Evolutionary conservation across 1,140 invertebrate genomes (phyloP).

Genomic region (Drosophila busckii): DNA sequence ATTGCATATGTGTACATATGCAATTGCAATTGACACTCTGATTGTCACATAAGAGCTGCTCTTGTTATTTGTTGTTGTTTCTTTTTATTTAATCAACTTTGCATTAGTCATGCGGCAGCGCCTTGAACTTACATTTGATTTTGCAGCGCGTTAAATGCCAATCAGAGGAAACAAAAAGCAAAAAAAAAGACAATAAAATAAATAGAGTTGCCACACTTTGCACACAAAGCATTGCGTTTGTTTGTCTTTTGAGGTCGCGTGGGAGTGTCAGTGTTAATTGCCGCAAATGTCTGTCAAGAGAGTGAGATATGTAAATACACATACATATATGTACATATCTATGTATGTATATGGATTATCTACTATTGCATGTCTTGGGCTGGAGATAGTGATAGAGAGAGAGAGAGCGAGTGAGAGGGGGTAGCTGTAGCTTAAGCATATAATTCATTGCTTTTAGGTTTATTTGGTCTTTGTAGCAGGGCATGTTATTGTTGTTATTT

Average conservation of each 20-base stretch:
- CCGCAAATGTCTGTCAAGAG: slow-evolving; percentile 58
- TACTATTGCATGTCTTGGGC: slow-evolving; percentile 24
- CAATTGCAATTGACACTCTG: slow-evolving; percentile 18
- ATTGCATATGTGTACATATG: slow-evolving; percentile 11
- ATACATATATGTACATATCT: not conserved
- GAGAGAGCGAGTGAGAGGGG: not conserved
- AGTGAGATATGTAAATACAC: slow-evolving; percentile 24
- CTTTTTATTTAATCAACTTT: slow-evolving; percentile 18
- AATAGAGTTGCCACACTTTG: slow-evolving; percentile 46
- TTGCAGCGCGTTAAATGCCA: too few relatives aligned
- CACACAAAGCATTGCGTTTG: slow-evolving; percentile 47
- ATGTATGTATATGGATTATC: slow-evolving; percentile 44
- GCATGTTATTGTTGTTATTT: slow-evolving; percentile 16
- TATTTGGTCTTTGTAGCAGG: slow-evolving; percentile 40
- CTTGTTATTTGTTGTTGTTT: slow-evolving; percentile 35
- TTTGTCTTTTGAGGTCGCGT: slow-evolving; percentile 49
- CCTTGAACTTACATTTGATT: too few relatives aligned
- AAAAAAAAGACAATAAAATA: not conserved
- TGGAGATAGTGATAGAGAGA: too few relatives aligned
- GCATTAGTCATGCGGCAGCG: slow-evolving; percentile 27
- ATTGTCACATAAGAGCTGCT: slow-evolving; percentile 56
- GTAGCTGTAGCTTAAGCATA: slow-evolving; percentile 10
- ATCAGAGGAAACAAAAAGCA: not conserved
- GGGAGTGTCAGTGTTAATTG: slow-evolving; percentile 73
- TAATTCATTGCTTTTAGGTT: slow-evolving; percentile 50